These are phyloP conservation scores for Trichogramma dendrolimi DNA, from an alignment of 2,888 invertebrate genomes.

Conservation along the genomic window DNA sequence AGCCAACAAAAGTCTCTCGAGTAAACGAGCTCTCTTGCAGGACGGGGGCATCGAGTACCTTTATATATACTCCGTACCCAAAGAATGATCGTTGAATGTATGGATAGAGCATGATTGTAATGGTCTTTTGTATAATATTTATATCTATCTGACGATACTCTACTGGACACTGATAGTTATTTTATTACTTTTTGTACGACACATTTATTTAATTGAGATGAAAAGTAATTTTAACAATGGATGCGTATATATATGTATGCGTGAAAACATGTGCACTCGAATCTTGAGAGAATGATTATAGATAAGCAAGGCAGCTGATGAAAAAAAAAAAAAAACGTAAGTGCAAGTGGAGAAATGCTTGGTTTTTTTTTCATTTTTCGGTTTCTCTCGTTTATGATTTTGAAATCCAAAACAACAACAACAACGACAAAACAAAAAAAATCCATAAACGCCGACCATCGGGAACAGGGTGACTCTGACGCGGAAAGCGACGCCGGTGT, in stretches of 20 bases:
- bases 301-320: neutral
- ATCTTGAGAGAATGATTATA: neutral
- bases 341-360: conserved; percentile 49
- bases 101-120: conserved; percentile 51
- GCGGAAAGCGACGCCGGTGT: conserved; percentile 57
- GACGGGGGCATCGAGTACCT: no score
- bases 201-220: neutral
- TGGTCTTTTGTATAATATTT: conserved; percentile 25
- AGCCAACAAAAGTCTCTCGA: no score
- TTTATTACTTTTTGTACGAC: neutral
- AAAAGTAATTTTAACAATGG: neutral
- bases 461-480: conserved; percentile 49
- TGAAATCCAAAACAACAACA: no score
- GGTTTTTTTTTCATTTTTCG: conserved; percentile 34
- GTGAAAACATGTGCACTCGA: neutral
- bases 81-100: conserved; percentile 38
- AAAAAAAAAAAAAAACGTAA: conserved; percentile 30
- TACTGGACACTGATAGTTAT: neutral
- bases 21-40: no score
- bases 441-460: no score
- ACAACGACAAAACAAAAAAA: no score
- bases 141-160: conserved; percentile 14
- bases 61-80: neutral
- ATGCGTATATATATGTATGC: neutral
- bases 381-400: no score